A percentile compares a stretch with the other conserved stretches of the same genome.
phyloP scores from a whole-genome alignment of 1,140 invertebrate genomes.

The Vanessa atalanta region DNA sequence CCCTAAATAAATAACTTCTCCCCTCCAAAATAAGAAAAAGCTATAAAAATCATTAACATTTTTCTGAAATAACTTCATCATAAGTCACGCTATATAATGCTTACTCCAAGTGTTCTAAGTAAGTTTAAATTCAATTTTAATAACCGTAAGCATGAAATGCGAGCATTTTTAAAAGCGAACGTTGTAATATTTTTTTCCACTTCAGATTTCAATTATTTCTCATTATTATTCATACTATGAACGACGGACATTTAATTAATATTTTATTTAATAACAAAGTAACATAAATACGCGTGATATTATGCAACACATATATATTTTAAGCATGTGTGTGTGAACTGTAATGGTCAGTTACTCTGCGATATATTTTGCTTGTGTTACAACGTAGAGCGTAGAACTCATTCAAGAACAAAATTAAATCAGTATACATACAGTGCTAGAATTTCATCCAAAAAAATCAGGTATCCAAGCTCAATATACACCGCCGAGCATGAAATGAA shows the following conservation, averaged over 20 bases:
- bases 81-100: background rate
- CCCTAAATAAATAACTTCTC: conserved; percentile 61
- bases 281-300: too few species aligned
- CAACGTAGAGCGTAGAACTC: too few species aligned
- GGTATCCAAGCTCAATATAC: too few species aligned
- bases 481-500: too few species aligned
- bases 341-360: too few species aligned
- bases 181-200: background rate
- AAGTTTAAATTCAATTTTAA: conserved; percentile 6
- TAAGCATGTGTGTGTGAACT: background rate
- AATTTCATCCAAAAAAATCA: too few species aligned
- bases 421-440: too few species aligned
- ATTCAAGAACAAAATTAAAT: too few species aligned
- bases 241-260: background rate
- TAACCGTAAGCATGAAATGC: conserved; percentile 7
- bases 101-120: background rate
- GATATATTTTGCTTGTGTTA: too few species aligned
- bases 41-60: conserved; percentile 71
- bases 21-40: conserved; percentile 43
- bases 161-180: background rate
- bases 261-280: background rate
- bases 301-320: background rate
- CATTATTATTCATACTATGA: conserved; percentile 9
- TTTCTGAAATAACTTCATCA: conserved; percentile 34
- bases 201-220: conserved; percentile 8